Conservation (phyloP, 2,113 vertebrate species). For the Mesocricetus auratus region DNA sequence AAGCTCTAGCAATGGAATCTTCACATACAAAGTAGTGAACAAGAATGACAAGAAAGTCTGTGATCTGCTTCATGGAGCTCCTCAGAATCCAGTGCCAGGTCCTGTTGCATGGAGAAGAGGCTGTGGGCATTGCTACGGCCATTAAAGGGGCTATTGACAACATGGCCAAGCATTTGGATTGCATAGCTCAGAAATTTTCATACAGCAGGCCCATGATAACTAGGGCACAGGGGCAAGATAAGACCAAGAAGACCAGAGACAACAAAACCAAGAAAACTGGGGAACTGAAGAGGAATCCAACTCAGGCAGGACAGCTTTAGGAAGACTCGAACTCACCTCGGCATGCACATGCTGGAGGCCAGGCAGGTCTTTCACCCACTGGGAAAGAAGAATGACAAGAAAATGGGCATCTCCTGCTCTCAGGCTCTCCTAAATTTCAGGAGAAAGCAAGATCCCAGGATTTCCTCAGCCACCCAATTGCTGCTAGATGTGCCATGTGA, state of each 20-base stretch:
- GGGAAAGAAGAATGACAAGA: background rate
- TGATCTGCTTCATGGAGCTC: background rate
- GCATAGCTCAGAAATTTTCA: background rate
- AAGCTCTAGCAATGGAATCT: background rate
- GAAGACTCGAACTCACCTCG: conserved; percentile 47
- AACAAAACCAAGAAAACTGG: background rate
- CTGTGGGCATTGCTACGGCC: background rate
- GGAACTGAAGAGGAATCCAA: background rate
- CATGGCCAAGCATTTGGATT: background rate
- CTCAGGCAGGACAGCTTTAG: conserved; percentile 52
- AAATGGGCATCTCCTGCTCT: background rate
- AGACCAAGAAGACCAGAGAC: background rate
- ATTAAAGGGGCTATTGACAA: background rate
- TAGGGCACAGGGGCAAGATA: background rate
- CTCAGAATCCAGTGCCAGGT: conserved; percentile 3
- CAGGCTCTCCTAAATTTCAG: background rate
- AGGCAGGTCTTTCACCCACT: conserved; percentile 49
- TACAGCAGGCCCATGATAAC: background rate
- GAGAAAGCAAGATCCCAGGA: background rate
- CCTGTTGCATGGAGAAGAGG: background rate
- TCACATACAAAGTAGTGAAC: background rate
- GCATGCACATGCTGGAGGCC: conserved; percentile 65
- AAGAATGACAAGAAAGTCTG: conserved; percentile 1
- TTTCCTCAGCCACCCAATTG: background rate
- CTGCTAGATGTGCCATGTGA: background rate